Evolutionary conservation across 2,888 invertebrate genomes (phyloP), one percentile per base, ranked within the genome.

Genomic region (Blera fallax): DNA sequence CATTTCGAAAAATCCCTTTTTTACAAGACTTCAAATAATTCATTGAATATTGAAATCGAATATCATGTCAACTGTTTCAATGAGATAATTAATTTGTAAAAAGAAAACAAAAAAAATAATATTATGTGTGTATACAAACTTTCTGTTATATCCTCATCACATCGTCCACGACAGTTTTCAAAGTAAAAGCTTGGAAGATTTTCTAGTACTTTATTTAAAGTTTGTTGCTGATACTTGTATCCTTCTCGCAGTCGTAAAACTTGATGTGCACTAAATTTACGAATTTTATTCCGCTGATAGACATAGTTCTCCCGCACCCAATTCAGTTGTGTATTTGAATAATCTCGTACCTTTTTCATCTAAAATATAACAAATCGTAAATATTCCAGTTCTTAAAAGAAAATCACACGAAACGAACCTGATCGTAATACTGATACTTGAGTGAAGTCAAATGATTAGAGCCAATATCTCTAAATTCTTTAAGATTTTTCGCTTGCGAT

Each of bases 271-370:
- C 98, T 98, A 93, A 98, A 98, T 92, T 98, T 98, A 60, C 98
- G 94, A 87, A 98, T 97, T 92, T 98, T 96, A 92, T 98, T 97
- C 76, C 98, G 94, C 92, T 98, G 98, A 94, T 97, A 97, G 91
- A 98, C 96, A 93, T 98, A 98, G 92, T 98, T 98, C 92, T 98
- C 98, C 84, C 98, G 94, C 88, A 98, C 97, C 96, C 97, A 97
- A 92, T 97, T 97, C 89, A 98, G 93, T 92, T 98, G 98, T 83
- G 95, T 94, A 40, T 96, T 96, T 18, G 98, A 98, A 91, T 98
- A 98, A 90, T 98, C 98, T 76, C 98, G 95, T 40, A 98, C 98
- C 88, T 96, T 95, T 91, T 96, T 96, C 87, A 98, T 96, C 97
- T 98, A 94, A 73, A 92, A 91, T 18, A 5, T 8, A 73, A 77